These are phyloP conservation scores for Phlogophora meticulosa DNA, from an alignment of 2,888 invertebrate genomes.

Conservation along the genomic window DNA sequence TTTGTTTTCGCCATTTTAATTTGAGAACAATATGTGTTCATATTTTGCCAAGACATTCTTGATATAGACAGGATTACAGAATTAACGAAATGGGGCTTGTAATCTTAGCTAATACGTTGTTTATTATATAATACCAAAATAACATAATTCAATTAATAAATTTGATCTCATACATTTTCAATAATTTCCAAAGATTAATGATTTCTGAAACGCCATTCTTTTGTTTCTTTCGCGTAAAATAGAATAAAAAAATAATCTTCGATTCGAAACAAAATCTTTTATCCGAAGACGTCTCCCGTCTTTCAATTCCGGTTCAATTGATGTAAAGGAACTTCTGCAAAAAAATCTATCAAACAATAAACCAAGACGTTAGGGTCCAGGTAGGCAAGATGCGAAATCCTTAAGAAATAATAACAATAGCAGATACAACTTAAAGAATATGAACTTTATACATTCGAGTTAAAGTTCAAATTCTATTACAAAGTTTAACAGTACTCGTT, in stretches of 20 bases:
- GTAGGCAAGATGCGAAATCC: conserved; percentile 88
- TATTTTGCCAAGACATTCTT: neutral
- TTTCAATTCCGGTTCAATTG: conserved; percentile 50
- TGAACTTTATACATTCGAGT: conserved; percentile 41
- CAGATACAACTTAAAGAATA: conserved; percentile 27
- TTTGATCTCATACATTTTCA: neutral
- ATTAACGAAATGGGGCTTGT: too few species aligned
- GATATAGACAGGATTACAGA: neutral
- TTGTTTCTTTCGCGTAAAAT: conserved; percentile 5
- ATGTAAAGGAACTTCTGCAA: conserved; percentile 62
- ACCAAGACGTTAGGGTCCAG: conserved; percentile 80
- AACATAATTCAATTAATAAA: neutral
- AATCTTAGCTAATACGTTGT: neutral
- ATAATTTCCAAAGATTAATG: neutral
- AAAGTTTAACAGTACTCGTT: conserved; percentile 19
- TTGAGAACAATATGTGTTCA: neutral
- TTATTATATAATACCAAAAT: neutral
- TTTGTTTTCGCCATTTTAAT: neutral
- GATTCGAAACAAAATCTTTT: conserved; percentile 25
- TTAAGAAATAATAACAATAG: conserved; percentile 79
- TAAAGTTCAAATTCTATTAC: conserved; percentile 50
- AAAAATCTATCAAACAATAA: conserved; percentile 79
- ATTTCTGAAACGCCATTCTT: neutral
- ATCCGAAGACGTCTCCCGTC: conserved; percentile 29
- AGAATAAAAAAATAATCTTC: neutral